Evolutionary conservation across 2,888 invertebrate genomes (phyloP), one percentile per base, ranked within the genome.

Genomic region (Heliconius ethilla): DNA sequence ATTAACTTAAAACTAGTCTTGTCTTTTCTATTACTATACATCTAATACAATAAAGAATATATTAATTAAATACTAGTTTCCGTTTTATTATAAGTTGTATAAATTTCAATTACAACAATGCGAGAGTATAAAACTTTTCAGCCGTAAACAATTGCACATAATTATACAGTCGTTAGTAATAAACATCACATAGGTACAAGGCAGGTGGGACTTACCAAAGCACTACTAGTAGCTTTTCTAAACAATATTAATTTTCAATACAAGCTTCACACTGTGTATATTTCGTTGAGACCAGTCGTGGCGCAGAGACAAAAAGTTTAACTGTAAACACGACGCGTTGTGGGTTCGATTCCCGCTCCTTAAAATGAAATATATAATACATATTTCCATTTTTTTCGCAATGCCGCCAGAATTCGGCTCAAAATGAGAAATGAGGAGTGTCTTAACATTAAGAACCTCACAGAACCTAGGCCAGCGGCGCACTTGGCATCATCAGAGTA

Each of bases 71-170:
- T n/a, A 40, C 2, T 25, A 69, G 7, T 40, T 69, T 9, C 40
- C 7, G 2, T 40, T 25, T n/a, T 15, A 69, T 69, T 15, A 40
- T 25, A 40, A 13, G 15, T 13, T 69, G 25, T n/a, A 69, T 69
- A 51, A 18, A 69, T 69, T 45, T n/a, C 13, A 69, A 69, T 69
- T 25, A 40, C 25, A 63, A 63, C 37, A 69, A 25, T 25, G 13
- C 25, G 15, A 45, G 69, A 25, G 25, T 69, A 69, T 40, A 69
- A 69, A 69, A 69, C 25, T 25, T 69, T 40, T 69, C 25, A 69
- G 25, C 40, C 69, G 40, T 69, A 69, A 69, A 40, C 40, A 69
- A 69, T 9, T 69, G 25, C 40, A 69, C 25, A 45, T 69, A 69
- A 40, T 67, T 67, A 67, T 25, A 69, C 69, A 69, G 40, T 69